Conservation (phyloP, 2,888 invertebrate genomes). For the Parnassius smintheus region DNA sequence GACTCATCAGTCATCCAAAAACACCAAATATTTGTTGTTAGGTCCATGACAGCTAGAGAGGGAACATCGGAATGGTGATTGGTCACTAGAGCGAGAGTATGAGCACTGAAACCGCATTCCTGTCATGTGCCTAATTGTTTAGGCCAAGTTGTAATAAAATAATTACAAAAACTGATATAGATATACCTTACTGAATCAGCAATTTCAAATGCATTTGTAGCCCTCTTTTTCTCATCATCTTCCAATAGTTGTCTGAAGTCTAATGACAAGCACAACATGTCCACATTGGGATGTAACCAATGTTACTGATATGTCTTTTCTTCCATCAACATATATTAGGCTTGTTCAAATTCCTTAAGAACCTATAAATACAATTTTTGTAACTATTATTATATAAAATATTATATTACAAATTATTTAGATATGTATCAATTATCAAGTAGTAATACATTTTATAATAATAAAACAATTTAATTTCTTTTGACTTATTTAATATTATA, state of each 20-base stretch:
- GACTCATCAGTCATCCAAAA: slow-evolving; percentile 21
- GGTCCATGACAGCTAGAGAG: too few species aligned
- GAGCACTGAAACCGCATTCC: too few species aligned
- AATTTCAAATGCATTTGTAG: slow-evolving; percentile 84
- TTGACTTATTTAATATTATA: too few species aligned
- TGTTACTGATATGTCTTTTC: slow-evolving; percentile 81
- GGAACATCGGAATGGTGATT: too few species aligned
- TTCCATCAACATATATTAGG: slow-evolving; percentile 75
- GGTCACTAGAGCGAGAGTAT: too few species aligned
- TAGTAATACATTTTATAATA: too few species aligned
- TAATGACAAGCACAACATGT: slow-evolving; percentile 90
- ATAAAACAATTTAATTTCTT: too few species aligned
- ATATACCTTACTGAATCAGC: slow-evolving; percentile 87
- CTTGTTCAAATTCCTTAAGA: slow-evolving; percentile 87
- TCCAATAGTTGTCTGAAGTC: slow-evolving; percentile 87
- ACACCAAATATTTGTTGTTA: too few species aligned
- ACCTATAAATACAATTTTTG: slow-evolving; percentile 75
- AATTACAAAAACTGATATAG: neutral
- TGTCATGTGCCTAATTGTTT: too few species aligned
- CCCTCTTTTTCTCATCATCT: slow-evolving; percentile 81
- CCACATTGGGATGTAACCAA: slow-evolving; percentile 88
- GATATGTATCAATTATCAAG: too few species aligned
- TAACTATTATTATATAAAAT: too few species aligned
- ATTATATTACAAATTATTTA: too few species aligned
- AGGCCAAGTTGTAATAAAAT: neutral